These are phyloP conservation scores for Germaria angustata DNA, from an alignment of 2,888 invertebrate genomes.

Conservation along the genomic window DNA sequence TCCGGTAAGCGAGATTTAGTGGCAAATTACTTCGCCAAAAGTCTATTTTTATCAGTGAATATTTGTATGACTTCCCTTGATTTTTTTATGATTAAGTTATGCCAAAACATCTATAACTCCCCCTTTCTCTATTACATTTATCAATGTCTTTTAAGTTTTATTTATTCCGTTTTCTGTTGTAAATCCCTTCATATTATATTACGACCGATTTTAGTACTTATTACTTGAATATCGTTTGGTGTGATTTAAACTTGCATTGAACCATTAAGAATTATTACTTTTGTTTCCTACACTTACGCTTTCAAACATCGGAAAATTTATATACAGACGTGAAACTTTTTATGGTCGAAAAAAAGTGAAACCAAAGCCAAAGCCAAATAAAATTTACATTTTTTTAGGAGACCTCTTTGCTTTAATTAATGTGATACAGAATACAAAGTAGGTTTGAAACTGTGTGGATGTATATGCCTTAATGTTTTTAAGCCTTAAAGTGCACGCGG, in stretches of 20 bases:
- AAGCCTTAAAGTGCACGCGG: no score
- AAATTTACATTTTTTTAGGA: neutral
- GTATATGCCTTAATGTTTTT: no score
- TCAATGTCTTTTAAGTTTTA: neutral
- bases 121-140: neutral
- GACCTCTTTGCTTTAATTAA: no score
- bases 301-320: neutral
- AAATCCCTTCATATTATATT: neutral
- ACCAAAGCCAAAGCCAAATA: neutral
- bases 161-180: neutral
- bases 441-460: no score
- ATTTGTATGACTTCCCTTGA: no score
- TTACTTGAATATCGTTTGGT: neutral
- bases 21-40: no score
- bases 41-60: no score
- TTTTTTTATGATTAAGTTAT: no score
- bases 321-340: no score
- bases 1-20: no score
- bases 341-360: no score
- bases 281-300: neutral
- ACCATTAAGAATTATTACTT: neutral
- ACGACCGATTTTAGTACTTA: neutral
- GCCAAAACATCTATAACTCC: neutral
- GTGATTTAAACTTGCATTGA: neutral
- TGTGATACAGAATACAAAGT: no score